Conservation (phyloP, 1,140 invertebrate species). For the Harpegnathos saltator region DNA sequence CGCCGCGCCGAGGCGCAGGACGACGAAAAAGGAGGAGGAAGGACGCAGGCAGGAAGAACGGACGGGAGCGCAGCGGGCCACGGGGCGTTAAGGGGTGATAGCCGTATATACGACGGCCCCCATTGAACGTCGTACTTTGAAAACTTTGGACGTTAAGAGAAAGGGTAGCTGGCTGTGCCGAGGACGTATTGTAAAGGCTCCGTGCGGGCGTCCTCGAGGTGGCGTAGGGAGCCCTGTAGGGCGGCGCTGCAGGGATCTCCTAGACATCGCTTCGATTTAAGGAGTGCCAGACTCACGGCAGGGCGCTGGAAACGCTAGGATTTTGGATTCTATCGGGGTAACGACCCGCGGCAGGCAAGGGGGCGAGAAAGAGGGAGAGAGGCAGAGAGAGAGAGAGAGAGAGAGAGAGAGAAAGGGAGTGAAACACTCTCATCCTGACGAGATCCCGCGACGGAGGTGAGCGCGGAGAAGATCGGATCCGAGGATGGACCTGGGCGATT, state of each 20-base stretch:
- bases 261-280: constrained; percentile 78
- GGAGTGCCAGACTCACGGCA: constrained; percentile 69
- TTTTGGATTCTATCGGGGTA: constrained; percentile 73
- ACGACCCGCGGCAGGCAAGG: neutral
- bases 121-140: constrained; percentile 84
- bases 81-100: constrained; percentile 54
- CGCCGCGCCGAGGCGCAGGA: constrained; percentile 43
- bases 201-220: constrained; percentile 68
- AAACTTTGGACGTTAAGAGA: constrained; percentile 85
- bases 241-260: constrained; percentile 66
- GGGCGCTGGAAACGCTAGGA: constrained; percentile 62
- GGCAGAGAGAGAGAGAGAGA: no score
- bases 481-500: no score
- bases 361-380: neutral
- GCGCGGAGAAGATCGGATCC: no score
- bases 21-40: constrained; percentile 69
- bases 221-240: constrained; percentile 45
- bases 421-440: constrained; percentile 61
- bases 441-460: constrained; percentile 45
- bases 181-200: constrained; percentile 84
- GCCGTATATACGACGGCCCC: constrained; percentile 78
- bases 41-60: constrained; percentile 58
- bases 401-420: constrained; percentile 37
- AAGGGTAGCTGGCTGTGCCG: constrained; percentile 82
- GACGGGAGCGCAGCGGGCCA: constrained; percentile 40